A percentile compares a stretch with the other conserved stretches of the same genome.
Conservation (phyloP, 2,888 invertebrate species). For the Dasysyrphus tricinctus region DNA sequence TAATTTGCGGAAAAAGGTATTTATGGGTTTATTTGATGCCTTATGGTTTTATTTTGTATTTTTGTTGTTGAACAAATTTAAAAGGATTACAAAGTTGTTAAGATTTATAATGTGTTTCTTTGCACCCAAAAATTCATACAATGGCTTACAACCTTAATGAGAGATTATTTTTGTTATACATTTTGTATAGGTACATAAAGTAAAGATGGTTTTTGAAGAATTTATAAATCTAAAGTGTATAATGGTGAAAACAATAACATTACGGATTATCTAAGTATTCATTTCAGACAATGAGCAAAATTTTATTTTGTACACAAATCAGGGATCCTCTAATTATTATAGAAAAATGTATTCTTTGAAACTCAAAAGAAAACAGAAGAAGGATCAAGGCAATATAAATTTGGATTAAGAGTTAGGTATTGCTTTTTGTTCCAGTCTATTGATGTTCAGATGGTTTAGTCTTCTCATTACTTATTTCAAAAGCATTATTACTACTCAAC, state of each 20-base stretch:
- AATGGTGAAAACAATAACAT: neutral
- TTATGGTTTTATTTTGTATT: neutral
- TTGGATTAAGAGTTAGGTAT: neutral
- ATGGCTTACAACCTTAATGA: constrained; percentile 15
- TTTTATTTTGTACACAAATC: neutral
- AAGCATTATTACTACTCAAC: neutral
- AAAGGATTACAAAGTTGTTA: constrained; percentile 6
- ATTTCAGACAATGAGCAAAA: neutral
- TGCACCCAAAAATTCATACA: neutral
- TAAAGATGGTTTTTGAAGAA: neutral
- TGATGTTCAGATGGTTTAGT: neutral
- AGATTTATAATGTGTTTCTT: constrained; percentile 13
- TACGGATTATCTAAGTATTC: neutral
- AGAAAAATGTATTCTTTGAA: neutral
- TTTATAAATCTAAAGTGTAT: neutral
- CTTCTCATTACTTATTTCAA: neutral
- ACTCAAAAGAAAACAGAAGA: neutral
- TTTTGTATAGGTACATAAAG: neutral
- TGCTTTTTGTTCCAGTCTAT: neutral
- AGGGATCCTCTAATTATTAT: neutral
- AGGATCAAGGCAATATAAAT: neutral
- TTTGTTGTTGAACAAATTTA: constrained; percentile 8
- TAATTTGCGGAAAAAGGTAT: constrained; percentile 28
- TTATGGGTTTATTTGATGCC: neutral
- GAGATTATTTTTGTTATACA: neutral